Percentiles rank a stretch among this genome's conserved stretches.
phyloP scores from a whole-genome alignment of 2,113 vertebrate species.

The Chelonoidis abingdonii region DNA sequence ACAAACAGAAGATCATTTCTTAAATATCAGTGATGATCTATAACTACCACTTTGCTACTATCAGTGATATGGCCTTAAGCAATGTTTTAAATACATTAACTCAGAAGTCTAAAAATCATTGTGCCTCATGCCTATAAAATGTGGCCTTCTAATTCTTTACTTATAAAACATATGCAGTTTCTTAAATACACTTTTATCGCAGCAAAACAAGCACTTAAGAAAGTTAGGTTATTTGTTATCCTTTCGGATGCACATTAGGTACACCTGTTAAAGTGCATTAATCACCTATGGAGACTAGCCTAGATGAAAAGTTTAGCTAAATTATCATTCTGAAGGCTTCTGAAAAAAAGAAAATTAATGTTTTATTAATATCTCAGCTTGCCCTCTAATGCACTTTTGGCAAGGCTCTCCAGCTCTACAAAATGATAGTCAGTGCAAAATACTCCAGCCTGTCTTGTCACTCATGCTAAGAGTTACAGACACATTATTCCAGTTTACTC shows the following conservation, averaged over 20 bases:
- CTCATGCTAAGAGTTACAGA: constrained; percentile 11
- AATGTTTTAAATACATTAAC: background rate
- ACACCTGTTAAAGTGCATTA: background rate
- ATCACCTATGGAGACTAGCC: background rate
- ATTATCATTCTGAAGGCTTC: constrained; percentile 8
- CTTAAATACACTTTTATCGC: background rate
- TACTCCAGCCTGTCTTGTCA: constrained; percentile 21
- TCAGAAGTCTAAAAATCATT: background rate
- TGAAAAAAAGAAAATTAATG: background rate
- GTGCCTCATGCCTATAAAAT: background rate
- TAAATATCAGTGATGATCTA: background rate
- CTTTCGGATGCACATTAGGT: background rate
- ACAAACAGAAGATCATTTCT: background rate
- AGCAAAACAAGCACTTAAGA: background rate
- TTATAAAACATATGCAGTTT: background rate
- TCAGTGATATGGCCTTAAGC: background rate
- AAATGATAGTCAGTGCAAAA: constrained; percentile 7
- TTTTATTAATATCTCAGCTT: constrained; percentile 25
- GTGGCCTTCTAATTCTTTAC: background rate
- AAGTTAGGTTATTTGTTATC: background rate
- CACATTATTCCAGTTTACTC: constrained; percentile 2
- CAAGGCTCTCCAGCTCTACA: constrained; percentile 6
- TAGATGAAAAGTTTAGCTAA: background rate
- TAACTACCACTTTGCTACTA: background rate
- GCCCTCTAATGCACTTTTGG: constrained; percentile 27